Conservation (phyloP, 2,888 invertebrate genomes). For the Ephialtes manifestator region DNA sequence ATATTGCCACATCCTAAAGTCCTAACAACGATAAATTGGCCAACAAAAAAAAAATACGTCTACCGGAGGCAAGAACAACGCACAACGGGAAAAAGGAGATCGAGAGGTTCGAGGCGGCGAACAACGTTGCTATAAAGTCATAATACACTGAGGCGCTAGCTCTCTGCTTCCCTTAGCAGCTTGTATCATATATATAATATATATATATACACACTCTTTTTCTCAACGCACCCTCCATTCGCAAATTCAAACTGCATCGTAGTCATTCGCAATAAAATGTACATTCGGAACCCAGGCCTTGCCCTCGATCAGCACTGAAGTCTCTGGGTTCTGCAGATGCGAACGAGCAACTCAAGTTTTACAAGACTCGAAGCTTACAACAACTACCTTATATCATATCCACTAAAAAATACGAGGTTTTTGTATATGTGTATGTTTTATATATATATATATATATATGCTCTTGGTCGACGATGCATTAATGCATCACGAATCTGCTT, state of each 20-base stretch:
- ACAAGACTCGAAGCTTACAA: conserved; percentile 76
- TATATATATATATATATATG: no score
- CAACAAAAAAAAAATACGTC: conserved; percentile 73
- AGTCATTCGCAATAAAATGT: conserved; percentile 59
- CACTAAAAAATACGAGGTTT: conserved; percentile 70
- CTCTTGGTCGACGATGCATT: conserved; percentile 62
- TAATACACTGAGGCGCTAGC: conserved; percentile 76
- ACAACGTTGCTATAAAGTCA: conserved; percentile 81
- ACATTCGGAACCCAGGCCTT: conserved; percentile 40
- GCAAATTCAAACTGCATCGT: conserved; percentile 25
- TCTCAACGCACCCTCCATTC: conserved; percentile 46
- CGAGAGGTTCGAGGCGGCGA: conserved; percentile 63
- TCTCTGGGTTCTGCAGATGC: conserved; percentile 55
- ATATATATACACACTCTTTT: conserved; percentile 55
- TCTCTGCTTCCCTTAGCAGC: background rate
- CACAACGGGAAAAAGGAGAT: conserved; percentile 49
- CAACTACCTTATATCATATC: conserved; percentile 82
- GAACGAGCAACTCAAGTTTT: conserved; percentile 77
- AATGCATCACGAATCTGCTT: conserved; percentile 70
- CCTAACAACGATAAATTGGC: conserved; percentile 82
- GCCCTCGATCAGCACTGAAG: conserved; percentile 47
- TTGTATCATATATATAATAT: background rate
- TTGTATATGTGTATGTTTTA: conserved; percentile 16
- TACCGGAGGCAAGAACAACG: conserved; percentile 57
- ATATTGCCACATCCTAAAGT: conserved; percentile 75